Conservation (phyloP, 1,140 invertebrate genomes). For the Venustaconcha ellipsiformis region DNA sequence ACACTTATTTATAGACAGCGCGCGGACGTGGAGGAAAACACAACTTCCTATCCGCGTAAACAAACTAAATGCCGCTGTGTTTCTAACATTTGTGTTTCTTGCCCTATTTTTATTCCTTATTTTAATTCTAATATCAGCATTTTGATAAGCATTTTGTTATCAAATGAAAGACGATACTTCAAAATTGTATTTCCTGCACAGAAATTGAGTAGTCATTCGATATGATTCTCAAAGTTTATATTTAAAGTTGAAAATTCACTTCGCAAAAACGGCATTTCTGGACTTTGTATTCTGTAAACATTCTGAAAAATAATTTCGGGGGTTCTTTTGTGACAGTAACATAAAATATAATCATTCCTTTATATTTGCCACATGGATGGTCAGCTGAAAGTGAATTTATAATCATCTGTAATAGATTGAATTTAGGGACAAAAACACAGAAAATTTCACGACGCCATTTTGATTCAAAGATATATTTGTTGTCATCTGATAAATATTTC, state of each 20-base stretch:
- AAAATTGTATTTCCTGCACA: constrained; percentile 14
- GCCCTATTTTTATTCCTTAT: constrained; percentile 3
- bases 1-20: constrained; percentile 27
- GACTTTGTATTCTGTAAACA: constrained; percentile 14
- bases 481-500: too few species aligned
- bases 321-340: neutral
- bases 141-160: neutral
- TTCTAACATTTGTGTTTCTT: constrained; percentile 31
- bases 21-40: constrained; percentile 31
- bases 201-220: constrained; percentile 2
- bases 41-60: neutral
- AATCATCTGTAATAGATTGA: neutral
- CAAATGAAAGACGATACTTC: constrained; percentile 10
- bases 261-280: constrained; percentile 17
- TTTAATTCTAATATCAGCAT: neutral
- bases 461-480: neutral
- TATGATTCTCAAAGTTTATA: constrained; percentile 18
- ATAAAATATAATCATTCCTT: constrained; percentile 25
- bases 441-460: constrained; percentile 33
- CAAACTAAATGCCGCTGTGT: constrained; percentile 5
- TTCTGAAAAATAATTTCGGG: neutral
- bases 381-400: neutral
- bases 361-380: constrained; percentile 7
- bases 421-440: constrained; percentile 27
- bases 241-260: constrained; percentile 25